Evolutionary conservation across 2,888 invertebrate species (phyloP), one percentile per base, ranked within the genome.

Genomic region (Idaea dimidiata): DNA sequence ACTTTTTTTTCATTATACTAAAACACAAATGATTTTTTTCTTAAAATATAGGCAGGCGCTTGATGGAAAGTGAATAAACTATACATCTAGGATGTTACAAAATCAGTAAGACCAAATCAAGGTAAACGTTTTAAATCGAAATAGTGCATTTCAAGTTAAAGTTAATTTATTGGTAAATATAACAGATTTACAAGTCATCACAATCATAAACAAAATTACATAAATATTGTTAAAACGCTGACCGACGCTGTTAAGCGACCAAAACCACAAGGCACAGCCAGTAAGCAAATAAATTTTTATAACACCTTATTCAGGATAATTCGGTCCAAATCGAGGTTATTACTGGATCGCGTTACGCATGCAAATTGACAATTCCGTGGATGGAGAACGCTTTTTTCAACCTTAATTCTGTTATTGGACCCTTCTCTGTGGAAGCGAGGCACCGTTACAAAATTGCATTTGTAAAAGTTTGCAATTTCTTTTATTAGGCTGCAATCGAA

Each of bases 311-410:
- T 79, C 78, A 72, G 79, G 76, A 83, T 83, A 82, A 85, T 84
- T 84, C 74, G 72, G 76, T 72, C 72, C 77, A 74, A 76, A 75
- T 72, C 77, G 76, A 80, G 77, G 84, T 80, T 80, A 78, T 84
- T 82, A 83, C 75, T 74, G 76, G 76, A 78, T 78, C 82, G 78
- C 77, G 81, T 84, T 83, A 81, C 81, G 84, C 82, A 84, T 88
- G 82, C 81, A 86, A 86, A 88, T 88, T 77, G 81, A 71, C 75
- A 76, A 81, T 82, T 80, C 76, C 72, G 70, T 73, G 77, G 77
- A 80, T 70, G 73, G 72, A 68, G 74, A 71, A 70, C 72, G 73
- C 71, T 72, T 77, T 76, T 80, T 76, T 77, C 72, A 74, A 74
- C 76, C 78, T 82, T 82, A 84, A 82, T 82, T 86, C 79, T 74